Evolutionary conservation across 1,140 invertebrate genomes (phyloP), one percentile per base, ranked within the genome.

Genomic region (Sipha flava): DNA sequence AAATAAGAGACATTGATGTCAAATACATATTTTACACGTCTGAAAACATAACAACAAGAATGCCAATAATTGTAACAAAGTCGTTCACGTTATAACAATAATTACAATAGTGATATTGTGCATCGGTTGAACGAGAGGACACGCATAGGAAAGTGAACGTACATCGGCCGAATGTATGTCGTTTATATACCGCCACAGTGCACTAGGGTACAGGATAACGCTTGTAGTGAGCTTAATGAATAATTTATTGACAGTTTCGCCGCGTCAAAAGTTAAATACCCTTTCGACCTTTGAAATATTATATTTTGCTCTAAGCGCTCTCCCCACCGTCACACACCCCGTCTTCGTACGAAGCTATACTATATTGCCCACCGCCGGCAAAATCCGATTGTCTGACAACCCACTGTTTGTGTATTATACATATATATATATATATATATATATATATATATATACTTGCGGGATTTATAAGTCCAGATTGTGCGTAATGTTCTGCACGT

Each of bases 251-350:
- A 34, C 21, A 43, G 59, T 77, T 77, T 77, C 3, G 73, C 29
- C 16, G 49, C 29, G 47, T 77, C 73, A 57, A 43, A 77, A 77
- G 73, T 77, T 59, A 77, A 57, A 77, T 77, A 77, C 52, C 73
- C 52, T 57, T 59, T 77, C 34, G 73, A 40, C 47, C 73, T 77
- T 77, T 77, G 73, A 40, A 59, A 43, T 77, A 75, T 37, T 54
- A 37, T 54, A 59, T 40, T 26, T 47, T 54, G 47, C 34, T 77
- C 26, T 14, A 21, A 16, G 49, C n/a, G 54, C 26, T 21, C 54
- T 23, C 43, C 4, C 31, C n/a, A 18, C 29, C 37, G 12, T 49
- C 31, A 34, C 12, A 16, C 3, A 3, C 16, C 5, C 16, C 49
- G 5, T 18, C 6, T 7, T 5, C 23, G 54, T 23, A 12, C 70